Percentiles rank a stretch among this genome's conserved stretches.
Conservation (phyloP, 2,797 vertebrate species). For the Australoheros facetus region DNA sequence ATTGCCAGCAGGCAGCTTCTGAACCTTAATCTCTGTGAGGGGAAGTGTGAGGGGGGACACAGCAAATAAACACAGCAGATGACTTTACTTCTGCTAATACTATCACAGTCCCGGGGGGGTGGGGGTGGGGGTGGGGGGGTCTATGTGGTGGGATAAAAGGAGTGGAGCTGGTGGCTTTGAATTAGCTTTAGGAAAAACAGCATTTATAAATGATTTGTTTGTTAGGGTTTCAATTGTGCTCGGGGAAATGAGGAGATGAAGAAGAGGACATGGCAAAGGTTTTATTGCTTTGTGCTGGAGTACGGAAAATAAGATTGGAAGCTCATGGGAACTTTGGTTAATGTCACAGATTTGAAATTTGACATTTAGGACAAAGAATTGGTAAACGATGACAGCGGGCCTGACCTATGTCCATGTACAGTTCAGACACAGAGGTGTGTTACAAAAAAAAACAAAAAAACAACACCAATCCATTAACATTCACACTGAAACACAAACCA, state of each 20-base stretch:
- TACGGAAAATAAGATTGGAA: slow-evolving; percentile 36
- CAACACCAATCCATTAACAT: not conserved
- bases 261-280: slow-evolving; percentile 26
- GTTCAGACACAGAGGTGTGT: not conserved
- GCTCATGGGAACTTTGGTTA: slow-evolving; percentile 28
- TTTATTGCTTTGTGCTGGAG: slow-evolving; percentile 43
- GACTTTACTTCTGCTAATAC: slow-evolving; percentile 53
- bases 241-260: slow-evolving; percentile 42
- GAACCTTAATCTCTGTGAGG: slow-evolving; percentile 65
- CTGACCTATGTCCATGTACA: not conserved
- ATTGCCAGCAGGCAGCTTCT: slow-evolving; percentile 70
- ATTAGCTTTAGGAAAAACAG: slow-evolving; percentile 46
- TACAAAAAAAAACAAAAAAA: not conserved
- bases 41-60: slow-evolving; percentile 29
- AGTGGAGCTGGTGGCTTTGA: slow-evolving; percentile 23
- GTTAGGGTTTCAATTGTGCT: slow-evolving; percentile 49
- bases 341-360: slow-evolving; percentile 47
- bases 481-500: not conserved
- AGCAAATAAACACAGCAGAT: slow-evolving; percentile 61
- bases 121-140: not conserved
- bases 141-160: slow-evolving; percentile 39
- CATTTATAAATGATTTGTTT: slow-evolving; percentile 59
- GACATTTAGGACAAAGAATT: not conserved
- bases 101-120: slow-evolving; percentile 28
- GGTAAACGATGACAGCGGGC: not conserved